Evolutionary conservation across 2,113 vertebrate species (phyloP).

Genomic region (Tetrao urogallus): DNA sequence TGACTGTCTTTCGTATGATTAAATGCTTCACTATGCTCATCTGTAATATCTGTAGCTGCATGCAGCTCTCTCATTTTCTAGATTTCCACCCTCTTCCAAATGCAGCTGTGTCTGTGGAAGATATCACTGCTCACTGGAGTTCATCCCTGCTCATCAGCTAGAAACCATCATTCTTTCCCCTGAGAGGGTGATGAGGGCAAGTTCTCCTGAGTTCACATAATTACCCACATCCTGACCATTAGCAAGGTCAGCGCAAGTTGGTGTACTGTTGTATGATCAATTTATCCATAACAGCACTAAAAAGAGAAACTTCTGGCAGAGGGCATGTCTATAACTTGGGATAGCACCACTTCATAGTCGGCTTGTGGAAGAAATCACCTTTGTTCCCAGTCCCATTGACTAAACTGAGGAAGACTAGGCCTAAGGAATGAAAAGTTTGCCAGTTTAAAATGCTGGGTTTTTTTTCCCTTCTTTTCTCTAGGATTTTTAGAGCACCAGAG

Average conservation of each 20-base stretch:
- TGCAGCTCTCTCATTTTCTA: not conserved
- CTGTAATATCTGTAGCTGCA: not conserved
- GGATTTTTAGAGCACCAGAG: slow-evolving; percentile 22
- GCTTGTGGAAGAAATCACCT: not conserved
- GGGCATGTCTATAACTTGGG: not conserved
- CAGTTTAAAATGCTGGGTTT: not conserved
- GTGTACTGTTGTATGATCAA: not conserved
- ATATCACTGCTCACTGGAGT: not conserved
- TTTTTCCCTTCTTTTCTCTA: not conserved
- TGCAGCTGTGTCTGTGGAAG: not conserved
- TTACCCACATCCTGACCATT: not conserved
- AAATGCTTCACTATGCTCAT: not conserved
- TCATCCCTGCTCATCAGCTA: not conserved
- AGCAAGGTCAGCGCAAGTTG: not conserved
- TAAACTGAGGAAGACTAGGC: not conserved
- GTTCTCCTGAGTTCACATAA: not conserved
- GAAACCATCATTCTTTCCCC: too few species aligned
- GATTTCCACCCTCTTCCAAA: not conserved
- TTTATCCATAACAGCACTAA: not conserved
- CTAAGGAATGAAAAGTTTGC: not conserved
- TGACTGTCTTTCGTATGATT: not conserved
- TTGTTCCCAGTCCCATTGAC: not conserved
- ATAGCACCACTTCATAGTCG: not conserved
- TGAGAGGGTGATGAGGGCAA: too few species aligned
- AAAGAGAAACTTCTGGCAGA: not conserved